phyloP scores from a whole-genome alignment of 2,888 invertebrate genomes.

The Epinotia brunnichana region DNA sequence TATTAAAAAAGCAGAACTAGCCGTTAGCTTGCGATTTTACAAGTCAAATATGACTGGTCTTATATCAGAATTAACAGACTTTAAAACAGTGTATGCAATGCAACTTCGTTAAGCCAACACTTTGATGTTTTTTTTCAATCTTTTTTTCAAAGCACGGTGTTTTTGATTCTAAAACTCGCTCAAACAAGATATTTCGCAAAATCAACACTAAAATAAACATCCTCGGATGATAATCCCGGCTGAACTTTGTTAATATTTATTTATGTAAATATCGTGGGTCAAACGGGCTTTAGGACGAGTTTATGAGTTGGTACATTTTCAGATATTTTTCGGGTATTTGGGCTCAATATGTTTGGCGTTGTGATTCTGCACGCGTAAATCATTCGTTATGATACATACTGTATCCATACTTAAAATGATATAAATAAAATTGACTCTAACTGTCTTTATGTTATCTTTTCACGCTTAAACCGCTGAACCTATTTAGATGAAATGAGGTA shows the following conservation, averaged over 20 bases:
- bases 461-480: no score
- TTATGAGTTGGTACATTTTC: background rate
- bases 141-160: conserved; percentile 7
- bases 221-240: background rate
- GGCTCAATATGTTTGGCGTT: no score
- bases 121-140: conserved; percentile 8
- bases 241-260: conserved; percentile 38
- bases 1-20: no score
- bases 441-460: no score
- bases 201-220: conserved; percentile 8
- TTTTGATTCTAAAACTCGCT: conserved; percentile 1
- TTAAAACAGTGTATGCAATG: background rate
- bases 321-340: background rate
- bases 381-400: no score
- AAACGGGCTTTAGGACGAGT: conserved; percentile 5
- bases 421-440: no score
- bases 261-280: conserved; percentile 35
- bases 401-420: no score
- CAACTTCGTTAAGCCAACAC: conserved; percentile 4
- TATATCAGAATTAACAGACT: background rate
- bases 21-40: no score
- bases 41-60: no score
- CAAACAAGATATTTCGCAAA: conserved; percentile 24
- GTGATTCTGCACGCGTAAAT: no score
- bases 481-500: no score